Evolutionary conservation across 2,113 vertebrate genomes (phyloP), one percentile per base, ranked within the genome.

Genomic region (Erythrocercus mccallii): DNA sequence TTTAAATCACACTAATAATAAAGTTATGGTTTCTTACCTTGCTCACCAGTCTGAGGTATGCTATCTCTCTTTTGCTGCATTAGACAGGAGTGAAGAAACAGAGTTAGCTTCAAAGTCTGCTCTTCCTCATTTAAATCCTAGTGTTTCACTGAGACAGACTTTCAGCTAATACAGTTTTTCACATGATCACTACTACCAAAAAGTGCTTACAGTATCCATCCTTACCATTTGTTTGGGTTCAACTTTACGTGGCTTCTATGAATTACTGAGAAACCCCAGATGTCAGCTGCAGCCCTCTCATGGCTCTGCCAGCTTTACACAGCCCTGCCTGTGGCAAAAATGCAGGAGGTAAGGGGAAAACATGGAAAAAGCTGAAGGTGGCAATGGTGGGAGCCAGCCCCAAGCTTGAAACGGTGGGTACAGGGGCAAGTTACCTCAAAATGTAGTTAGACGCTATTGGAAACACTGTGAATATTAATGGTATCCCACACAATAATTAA

Each of bases 221-320:
- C 65, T 76, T 79, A 82, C 24, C 15, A 23, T 20, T 7, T 7
- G 3, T 44, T 84, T 51, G 45, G 16, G 27, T 82, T 85, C 37
- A 47, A 1, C 9, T 47, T 70, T 2, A 4, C 7, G 2, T 3
- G 44, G 12, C 27, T 38, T 17, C 33, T 68, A 0, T 20, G 48
- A 44, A 57, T 17, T 48, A 37, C 14, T 38, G 50, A 64, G 30
- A 42, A 19, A 14, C 4, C 40, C n/a, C 20, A 22, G 23, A 35
- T 9, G 10, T 9, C 47, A 53, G 20, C 35, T 77, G 38, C n/a
- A n/a, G 65, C 16, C 33, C 3, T 51, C 23, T 33, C 22, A 7
- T 10, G 50, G 51, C 31, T 76, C 56, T 54, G 77, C 24, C 61
- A 47, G 38, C 15, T 65, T 30, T 33, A 18, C 38, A 54, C 42